These are phyloP conservation scores for Chaitophorus viminalis DNA, from an alignment of 2,888 invertebrate genomes.

Conservation along the genomic window DNA sequence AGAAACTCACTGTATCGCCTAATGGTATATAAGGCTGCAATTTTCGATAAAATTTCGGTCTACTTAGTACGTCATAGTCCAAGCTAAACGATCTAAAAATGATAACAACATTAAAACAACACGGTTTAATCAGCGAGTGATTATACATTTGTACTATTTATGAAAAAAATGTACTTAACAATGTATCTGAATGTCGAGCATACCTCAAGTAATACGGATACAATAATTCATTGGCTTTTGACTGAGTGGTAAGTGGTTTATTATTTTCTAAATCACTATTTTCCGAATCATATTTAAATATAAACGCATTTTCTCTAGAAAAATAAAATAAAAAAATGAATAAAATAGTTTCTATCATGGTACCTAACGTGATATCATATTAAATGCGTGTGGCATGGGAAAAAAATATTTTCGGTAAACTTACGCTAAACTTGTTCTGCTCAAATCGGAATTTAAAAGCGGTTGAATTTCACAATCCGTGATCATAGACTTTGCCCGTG, in stretches of 20 bases:
- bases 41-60: slow-evolving; percentile 61
- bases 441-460: slow-evolving; percentile 67
- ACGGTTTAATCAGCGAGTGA: not conserved
- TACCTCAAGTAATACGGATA: slow-evolving; percentile 62
- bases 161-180: slow-evolving; percentile 43
- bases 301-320: slow-evolving; percentile 64
- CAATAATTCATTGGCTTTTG: slow-evolving; percentile 52
- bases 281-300: slow-evolving; percentile 67
- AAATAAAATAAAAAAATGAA: not conserved
- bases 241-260: not conserved
- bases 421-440: slow-evolving; percentile 68
- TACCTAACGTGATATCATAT: not conserved
- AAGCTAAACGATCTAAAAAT: slow-evolving; percentile 56
- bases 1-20: slow-evolving; percentile 53
- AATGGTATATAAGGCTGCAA: slow-evolving; percentile 54
- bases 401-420: slow-evolving; percentile 59
- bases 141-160: slow-evolving; percentile 2
- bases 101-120: not conserved
- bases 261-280: slow-evolving; percentile 66
- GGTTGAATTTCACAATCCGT: slow-evolving; percentile 68
- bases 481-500: slow-evolving; percentile 56
- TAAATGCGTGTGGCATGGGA: not conserved
- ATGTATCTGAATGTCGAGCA: slow-evolving; percentile 52
- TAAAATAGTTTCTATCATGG: too few species aligned
- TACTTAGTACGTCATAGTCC: slow-evolving; percentile 55